Conservation (phyloP, 2,797 vertebrate genomes). For the Rhabdomys pumilio region DNA sequence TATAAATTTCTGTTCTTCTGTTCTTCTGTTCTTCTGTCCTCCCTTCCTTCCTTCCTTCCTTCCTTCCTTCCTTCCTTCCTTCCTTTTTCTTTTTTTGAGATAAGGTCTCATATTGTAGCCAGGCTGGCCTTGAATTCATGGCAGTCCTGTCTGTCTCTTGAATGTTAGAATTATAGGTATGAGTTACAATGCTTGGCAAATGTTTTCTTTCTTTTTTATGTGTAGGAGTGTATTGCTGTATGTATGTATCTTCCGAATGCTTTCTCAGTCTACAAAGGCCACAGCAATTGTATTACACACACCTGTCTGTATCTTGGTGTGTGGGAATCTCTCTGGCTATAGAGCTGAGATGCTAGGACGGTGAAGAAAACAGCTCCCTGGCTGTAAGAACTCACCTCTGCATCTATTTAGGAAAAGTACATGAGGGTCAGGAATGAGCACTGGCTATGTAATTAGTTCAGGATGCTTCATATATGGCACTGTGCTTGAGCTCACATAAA, state of each 20-base stretch:
- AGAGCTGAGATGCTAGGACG: background rate
- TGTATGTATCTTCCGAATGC: background rate
- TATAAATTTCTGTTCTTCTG: background rate
- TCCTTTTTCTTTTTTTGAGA: background rate
- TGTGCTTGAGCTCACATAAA: background rate
- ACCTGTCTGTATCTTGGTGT: background rate
- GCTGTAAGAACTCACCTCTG: background rate
- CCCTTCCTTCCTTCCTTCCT: no score
- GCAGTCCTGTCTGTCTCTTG: background rate
- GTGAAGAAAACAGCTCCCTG: background rate
- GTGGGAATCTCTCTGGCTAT: background rate
- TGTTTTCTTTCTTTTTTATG: background rate
- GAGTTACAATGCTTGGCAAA: background rate
- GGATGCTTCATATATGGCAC: background rate
- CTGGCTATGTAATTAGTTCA: background rate
- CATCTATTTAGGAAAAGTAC: constrained; percentile 17
- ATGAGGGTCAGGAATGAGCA: background rate
- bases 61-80: no score
- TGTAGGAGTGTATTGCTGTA: background rate
- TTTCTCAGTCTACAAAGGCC: background rate
- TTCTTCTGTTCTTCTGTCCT: no score
- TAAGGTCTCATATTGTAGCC: background rate
- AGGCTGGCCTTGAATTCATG: background rate
- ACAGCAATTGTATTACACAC: background rate
- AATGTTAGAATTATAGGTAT: background rate